Base-by-base conservation (phyloP, 2,113 vertebrate genomes). In the Anolis carolinensis region DNA sequence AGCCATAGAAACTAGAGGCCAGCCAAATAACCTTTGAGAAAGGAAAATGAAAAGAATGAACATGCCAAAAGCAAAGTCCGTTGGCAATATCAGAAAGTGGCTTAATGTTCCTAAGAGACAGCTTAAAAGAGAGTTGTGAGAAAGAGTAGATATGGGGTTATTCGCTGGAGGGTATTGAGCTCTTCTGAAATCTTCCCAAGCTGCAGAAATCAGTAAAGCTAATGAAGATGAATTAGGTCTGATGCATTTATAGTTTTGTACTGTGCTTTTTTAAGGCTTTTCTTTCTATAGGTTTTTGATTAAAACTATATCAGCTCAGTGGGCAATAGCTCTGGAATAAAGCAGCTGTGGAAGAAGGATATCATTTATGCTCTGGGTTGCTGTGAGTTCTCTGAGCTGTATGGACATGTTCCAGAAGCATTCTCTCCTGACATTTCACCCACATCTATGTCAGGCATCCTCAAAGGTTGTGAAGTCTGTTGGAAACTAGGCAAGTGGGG, bases 111-210 rank as follows among this genome's bases (percentile, higher is more conserved):
- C 87, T 88, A 72, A 87, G 87, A 87, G 93, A 90, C 34, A 23
- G 79, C 63, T 81, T 83, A 89, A 96, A 94, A 80, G 83, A 92
- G 87, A 87, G 80, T 91, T 86, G 83, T 84, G 92, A 89, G 10
- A 82, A 84, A 94, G 92, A 93, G 68, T 44, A 89, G 86, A 91
- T 92, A 76, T 90, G 89, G 90, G 91, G 76, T 93, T 89, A 83
- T 21, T n/a, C 72, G 48, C 80, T 65, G 36, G 74, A 83, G 81
- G 78, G 39, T 32, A 84, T 92, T 94, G 59, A 5, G 86, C 23
- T 88, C 63, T 88, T 89, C 86, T 84, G 81, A 65, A 65, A 27
- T 65, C 25, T 21, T 65, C 25, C 63, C 8, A 25, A 86, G n/a
- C 32, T 85, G 68, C 79, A 83, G 75, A 90, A 90, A 90, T 88